Percentiles rank a stretch among this genome's conserved stretches.
Conservation (phyloP, 2,888 invertebrate species). For the Dugesia japonica region DNA sequence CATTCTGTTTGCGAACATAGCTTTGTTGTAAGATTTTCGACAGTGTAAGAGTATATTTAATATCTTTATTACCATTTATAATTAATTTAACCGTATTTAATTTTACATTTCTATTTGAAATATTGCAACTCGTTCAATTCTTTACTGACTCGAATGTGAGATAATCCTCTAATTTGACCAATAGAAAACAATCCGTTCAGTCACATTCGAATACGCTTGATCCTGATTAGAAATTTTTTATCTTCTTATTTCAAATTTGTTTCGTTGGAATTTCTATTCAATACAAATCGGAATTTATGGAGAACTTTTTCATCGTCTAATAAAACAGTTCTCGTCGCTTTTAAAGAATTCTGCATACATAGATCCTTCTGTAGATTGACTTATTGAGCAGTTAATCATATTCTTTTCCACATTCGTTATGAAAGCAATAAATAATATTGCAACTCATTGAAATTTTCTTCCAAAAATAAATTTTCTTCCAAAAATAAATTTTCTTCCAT, state of each 20-base stretch:
- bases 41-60: no score
- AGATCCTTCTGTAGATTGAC: conserved; percentile 49
- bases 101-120: no score
- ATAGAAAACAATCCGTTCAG: conserved; percentile 68
- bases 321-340: conserved; percentile 57
- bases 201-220: conserved; percentile 69
- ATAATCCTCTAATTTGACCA: conserved; percentile 53
- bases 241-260: conserved; percentile 52
- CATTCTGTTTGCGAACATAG: no score
- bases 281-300: conserved; percentile 53
- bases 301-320: conserved; percentile 55
- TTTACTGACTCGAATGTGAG: no score
- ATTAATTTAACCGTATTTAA: no score
- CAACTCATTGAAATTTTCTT: conserved; percentile 52
- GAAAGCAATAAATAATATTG: conserved; percentile 77
- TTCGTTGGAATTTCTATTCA: background rate
- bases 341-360: conserved; percentile 58
- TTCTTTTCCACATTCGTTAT: conserved; percentile 52
- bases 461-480: conserved; percentile 64
- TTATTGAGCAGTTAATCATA: conserved; percentile 42
- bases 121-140: no score
- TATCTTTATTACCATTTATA: no score
- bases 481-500: no score
- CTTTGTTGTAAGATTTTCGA: no score
- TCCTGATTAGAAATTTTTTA: conserved; percentile 60